Evolutionary conservation across 2,113 vertebrate species (phyloP).

Genomic region (Colaptes auratus): DNA sequence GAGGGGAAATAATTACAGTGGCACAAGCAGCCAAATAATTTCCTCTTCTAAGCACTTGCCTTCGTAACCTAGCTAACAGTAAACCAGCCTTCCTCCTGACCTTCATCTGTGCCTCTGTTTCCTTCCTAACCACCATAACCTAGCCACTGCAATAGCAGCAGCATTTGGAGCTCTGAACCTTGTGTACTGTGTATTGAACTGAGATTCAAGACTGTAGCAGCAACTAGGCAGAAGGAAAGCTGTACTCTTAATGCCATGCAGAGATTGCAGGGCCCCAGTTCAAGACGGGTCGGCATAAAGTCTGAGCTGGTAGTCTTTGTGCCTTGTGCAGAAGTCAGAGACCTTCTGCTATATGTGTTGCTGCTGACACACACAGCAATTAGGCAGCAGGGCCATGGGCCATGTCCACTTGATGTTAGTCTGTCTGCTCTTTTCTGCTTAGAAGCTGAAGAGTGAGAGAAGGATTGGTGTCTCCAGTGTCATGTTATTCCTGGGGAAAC

Average conservation of each 20-base stretch:
- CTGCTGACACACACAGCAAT: neutral
- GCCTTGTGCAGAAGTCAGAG: neutral
- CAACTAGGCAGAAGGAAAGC: neutral
- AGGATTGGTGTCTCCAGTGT: neutral
- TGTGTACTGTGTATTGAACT: neutral
- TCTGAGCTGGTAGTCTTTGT: neutral
- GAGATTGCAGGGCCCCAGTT: neutral
- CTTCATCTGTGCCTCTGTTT: neutral
- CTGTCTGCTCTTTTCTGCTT: neutral
- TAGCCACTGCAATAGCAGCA: neutral
- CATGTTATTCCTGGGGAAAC: neutral
- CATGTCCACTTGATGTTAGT: neutral
- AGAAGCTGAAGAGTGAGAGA: neutral
- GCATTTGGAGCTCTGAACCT: neutral
- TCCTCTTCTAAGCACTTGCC: neutral
- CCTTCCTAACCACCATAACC: neutral
- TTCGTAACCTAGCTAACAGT: conserved; percentile 3
- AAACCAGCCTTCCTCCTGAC: neutral
- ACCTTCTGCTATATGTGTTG: neutral
- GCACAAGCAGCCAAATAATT: neutral
- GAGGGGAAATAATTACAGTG: neutral
- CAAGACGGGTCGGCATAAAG: neutral
- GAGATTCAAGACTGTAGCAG: neutral
- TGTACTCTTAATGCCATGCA: fast-evolving
- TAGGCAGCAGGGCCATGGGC: neutral